These are phyloP conservation scores for Pseudanteris insignis DNA, from an alignment of 2,888 invertebrate genomes.

Conservation along the genomic window DNA sequence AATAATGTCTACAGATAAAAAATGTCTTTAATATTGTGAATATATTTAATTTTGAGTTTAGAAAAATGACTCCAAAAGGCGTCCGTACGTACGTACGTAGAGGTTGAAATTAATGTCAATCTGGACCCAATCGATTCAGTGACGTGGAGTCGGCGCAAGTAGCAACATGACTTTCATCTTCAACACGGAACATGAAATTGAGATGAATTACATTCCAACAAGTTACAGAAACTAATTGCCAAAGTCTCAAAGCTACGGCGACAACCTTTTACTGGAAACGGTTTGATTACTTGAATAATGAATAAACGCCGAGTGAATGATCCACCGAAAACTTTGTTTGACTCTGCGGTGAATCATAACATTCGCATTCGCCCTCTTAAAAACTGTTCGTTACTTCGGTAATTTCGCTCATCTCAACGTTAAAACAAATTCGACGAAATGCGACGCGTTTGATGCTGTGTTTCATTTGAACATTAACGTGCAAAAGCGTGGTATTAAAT, in stretches of 20 bases:
- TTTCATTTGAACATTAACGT: slow-evolving; percentile 2
- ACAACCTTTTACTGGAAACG: slow-evolving; percentile 29
- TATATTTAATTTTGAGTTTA: no score
- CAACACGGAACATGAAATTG: slow-evolving; percentile 22
- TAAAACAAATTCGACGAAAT: no score
- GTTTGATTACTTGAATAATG: slow-evolving; percentile 38
- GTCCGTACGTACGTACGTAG: no score
- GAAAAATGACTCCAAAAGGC: no score
- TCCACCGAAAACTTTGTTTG: slow-evolving; percentile 24
- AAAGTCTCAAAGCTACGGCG: slow-evolving; percentile 27
- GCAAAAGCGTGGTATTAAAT: slow-evolving; percentile 3
- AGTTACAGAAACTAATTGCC: slow-evolving; percentile 38
- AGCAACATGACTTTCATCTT: slow-evolving; percentile 31
- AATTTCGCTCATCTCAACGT: no score
- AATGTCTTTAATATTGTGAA: no score
- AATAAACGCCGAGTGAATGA: slow-evolving; percentile 32
- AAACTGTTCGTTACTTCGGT: slow-evolving; percentile 2
- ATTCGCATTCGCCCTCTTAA: no score
- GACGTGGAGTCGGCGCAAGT: slow-evolving; percentile 17
- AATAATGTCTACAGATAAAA: no score
- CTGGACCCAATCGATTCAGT: slow-evolving; percentile 29
- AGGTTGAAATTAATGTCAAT: slow-evolving; percentile 34
- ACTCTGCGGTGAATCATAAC: slow-evolving; percentile 7
- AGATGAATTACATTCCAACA: slow-evolving; percentile 39
- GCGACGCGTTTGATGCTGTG: no score